phyloP scores from a whole-genome alignment of 2,797 vertebrate species.

The Cyclura pinguis region DNA sequence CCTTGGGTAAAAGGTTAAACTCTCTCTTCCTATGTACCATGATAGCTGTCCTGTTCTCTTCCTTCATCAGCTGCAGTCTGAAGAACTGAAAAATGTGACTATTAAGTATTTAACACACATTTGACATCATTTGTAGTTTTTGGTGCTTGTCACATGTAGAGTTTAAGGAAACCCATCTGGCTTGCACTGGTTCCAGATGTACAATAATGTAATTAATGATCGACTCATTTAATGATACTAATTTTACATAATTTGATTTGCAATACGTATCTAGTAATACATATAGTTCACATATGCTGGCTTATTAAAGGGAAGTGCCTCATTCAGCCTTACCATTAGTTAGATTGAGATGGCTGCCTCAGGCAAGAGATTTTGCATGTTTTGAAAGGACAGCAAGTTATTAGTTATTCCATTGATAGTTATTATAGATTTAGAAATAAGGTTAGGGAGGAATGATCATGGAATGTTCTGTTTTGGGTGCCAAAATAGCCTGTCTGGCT shows the following conservation, averaged over 20 bases:
- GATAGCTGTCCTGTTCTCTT: too few relatives aligned
- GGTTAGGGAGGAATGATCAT: too few relatives aligned
- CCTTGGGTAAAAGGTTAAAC: too few relatives aligned
- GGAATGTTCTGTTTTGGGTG: too few relatives aligned
- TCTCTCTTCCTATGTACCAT: too few relatives aligned
- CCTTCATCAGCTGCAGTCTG: background rate
- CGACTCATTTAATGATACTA: background rate
- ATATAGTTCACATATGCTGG: background rate
- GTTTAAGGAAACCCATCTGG: background rate
- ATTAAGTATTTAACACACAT: background rate
- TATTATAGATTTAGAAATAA: too few relatives aligned
- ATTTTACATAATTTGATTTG: background rate
- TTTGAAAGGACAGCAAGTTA: too few relatives aligned
- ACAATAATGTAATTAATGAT: background rate
- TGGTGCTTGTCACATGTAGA: background rate
- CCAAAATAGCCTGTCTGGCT: too few relatives aligned
- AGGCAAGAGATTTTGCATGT: too few relatives aligned
- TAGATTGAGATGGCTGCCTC: too few relatives aligned
- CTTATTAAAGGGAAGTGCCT: background rate
- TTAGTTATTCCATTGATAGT: too few relatives aligned
- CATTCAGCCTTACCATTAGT: background rate
- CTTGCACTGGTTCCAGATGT: background rate
- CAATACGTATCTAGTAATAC: background rate
- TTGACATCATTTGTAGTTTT: background rate
- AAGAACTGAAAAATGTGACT: background rate